Conservation (phyloP, 2,888 invertebrate species). For the Melanotus villosus region DNA sequence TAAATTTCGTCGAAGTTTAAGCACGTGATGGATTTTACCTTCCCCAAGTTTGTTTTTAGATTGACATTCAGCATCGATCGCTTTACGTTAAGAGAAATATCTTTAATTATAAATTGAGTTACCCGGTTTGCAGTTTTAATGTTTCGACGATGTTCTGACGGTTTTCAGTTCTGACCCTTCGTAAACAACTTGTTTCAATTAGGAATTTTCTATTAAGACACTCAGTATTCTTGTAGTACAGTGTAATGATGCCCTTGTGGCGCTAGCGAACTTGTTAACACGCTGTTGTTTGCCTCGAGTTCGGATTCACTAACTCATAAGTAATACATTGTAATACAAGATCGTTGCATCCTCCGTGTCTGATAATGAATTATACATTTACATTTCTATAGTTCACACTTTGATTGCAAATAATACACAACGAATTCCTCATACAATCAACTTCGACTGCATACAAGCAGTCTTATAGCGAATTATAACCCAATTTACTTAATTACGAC, state of each 20-base stretch:
- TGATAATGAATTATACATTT: slow-evolving; percentile 1
- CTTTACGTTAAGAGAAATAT: background rate
- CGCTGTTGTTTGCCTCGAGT: background rate
- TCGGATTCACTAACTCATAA: background rate
- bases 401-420: background rate
- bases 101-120: background rate
- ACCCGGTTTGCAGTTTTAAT: background rate
- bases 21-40: slow-evolving; percentile 25
- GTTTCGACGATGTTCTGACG: too few species aligned
- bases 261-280: slow-evolving; percentile 9
- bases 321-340: slow-evolving; percentile 6
- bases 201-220: too few species aligned
- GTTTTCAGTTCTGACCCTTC: too few species aligned
- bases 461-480: background rate
- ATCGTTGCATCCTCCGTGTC: background rate
- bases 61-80: slow-evolving; percentile 10
- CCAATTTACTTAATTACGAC: slow-evolving; percentile 15
- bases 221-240: background rate
- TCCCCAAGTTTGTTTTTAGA: slow-evolving; percentile 17
- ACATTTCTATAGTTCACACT: slow-evolving; percentile 6
- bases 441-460: background rate
- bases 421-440: background rate
- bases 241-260: slow-evolving; percentile 1
- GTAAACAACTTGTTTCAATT: too few species aligned
- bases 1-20: slow-evolving; percentile 20